Conservation (phyloP, 2,113 vertebrate species). For the Atlantisia rogersi region DNA sequence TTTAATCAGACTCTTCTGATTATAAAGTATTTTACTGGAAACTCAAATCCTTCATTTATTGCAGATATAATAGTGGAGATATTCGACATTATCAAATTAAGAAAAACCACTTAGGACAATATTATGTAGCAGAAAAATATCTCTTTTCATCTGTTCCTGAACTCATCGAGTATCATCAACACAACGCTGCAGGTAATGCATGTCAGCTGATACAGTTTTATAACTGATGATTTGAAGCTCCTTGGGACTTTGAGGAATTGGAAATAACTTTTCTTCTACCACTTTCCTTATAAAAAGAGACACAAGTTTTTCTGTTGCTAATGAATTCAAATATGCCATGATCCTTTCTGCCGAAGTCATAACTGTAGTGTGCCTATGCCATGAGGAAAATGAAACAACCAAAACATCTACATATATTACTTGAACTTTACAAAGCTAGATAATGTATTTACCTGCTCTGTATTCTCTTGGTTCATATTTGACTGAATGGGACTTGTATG, state of each 20-base stretch:
- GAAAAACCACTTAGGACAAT: slow-evolving; percentile 72
- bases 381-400: neutral
- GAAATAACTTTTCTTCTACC: neutral
- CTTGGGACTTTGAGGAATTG: neutral
- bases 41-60: slow-evolving; percentile 1
- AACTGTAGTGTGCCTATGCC: neutral
- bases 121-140: slow-evolving; percentile 84
- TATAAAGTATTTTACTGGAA: neutral
- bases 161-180: slow-evolving; percentile 84
- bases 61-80: slow-evolving; percentile 62
- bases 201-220: neutral
- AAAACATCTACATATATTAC: neutral
- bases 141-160: slow-evolving; percentile 83
- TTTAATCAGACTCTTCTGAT: neutral
- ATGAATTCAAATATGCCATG: neutral
- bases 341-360: neutral
- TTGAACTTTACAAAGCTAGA: neutral
- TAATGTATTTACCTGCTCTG: neutral
- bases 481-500: neutral
- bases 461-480: neutral
- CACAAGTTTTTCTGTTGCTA: neutral
- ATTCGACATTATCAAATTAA: slow-evolving; percentile 90
- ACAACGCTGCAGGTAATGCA: slow-evolving; percentile 87
- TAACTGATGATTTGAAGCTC: neutral
- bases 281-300: neutral